These are phyloP conservation scores for Pardalotus punctatus DNA, from an alignment of 2,113 vertebrate species.

Conservation along the genomic window DNA sequence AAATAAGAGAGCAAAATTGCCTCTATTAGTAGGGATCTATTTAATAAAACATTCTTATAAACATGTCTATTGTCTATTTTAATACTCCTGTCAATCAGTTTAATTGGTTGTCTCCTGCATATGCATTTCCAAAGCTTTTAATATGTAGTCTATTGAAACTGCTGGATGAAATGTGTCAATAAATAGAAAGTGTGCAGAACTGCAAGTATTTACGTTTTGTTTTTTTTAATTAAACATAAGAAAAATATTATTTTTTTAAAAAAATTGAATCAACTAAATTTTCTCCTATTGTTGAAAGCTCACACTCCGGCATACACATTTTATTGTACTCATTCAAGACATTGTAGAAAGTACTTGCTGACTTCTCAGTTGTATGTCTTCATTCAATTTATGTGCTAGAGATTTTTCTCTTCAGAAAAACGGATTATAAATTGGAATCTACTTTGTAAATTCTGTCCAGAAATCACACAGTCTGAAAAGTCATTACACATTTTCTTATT, in stretches of 20 bases:
- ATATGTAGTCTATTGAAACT: background rate
- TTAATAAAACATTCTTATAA: background rate
- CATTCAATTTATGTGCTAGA: background rate
- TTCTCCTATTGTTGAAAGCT: background rate
- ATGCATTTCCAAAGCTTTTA: background rate
- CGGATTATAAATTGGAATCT: background rate
- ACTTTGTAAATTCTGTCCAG: background rate
- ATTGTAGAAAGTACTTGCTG: background rate
- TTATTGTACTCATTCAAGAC: background rate
- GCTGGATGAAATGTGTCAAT: background rate
- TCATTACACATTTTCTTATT: background rate
- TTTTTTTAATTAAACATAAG: background rate
- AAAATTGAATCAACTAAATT: background rate
- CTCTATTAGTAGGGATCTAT: background rate
- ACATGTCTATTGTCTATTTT: background rate
- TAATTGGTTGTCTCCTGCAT: background rate
- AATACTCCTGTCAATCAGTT: background rate
- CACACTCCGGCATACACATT: fast-evolving
- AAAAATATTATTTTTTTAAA: background rate
- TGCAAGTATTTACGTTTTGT: background rate
- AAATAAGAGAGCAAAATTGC: background rate
- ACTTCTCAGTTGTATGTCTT: background rate
- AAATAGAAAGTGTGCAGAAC: background rate
- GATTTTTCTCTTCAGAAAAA: background rate
- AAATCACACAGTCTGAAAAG: background rate